Conservation (phyloP, 2,797 vertebrate species). For the Botia kubotai region DNA sequence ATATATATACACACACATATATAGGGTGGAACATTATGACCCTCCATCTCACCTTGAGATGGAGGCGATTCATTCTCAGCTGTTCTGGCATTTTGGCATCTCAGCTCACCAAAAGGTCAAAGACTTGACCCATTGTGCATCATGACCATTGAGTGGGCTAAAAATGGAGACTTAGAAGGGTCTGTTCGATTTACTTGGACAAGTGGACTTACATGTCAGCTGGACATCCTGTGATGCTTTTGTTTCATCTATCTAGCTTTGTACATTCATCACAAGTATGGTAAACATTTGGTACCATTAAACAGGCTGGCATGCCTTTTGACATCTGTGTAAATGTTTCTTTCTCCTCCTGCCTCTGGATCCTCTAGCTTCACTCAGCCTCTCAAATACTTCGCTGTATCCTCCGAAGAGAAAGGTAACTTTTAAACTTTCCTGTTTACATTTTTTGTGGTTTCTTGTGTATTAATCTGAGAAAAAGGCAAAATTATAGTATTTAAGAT, state of each 20-base stretch:
- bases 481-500: too few relatives aligned
- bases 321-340: conserved; percentile 9
- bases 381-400: neutral
- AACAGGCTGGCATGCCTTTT: neutral
- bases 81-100: conserved; percentile 48
- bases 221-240: neutral
- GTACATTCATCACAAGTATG: neutral
- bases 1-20: too few relatives aligned
- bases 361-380: neutral
- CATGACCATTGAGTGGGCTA: conserved; percentile 38
- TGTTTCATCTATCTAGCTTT: neutral
- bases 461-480: neutral
- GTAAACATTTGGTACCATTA: neutral
- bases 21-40: conserved; percentile 39
- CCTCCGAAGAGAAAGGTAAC: conserved; percentile 17
- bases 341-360: neutral
- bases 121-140: conserved; percentile 46
- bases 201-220: neutral
- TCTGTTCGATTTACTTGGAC: conserved; percentile 26
- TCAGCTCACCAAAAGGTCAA: conserved; percentile 49
- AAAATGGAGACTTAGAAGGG: conserved; percentile 28
- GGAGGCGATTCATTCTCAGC: conserved; percentile 56
- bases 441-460: neutral
- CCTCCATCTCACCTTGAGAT: conserved; percentile 26
- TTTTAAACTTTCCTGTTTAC: neutral